Evolutionary conservation across 1,140 invertebrate species (phyloP).

Genomic region (Triops cancriformis): DNA sequence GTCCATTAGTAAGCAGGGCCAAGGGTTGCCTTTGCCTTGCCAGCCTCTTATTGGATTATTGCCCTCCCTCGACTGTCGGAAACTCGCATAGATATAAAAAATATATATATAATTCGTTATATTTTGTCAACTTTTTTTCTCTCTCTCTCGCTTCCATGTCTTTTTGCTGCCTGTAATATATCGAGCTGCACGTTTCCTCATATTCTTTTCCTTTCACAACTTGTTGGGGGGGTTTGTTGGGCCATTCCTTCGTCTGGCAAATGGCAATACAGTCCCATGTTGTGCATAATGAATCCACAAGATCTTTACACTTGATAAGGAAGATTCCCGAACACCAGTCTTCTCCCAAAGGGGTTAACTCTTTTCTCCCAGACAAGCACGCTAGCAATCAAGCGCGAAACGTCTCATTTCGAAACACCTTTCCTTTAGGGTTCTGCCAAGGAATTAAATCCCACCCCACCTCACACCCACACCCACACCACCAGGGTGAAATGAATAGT

Average conservation of each 20-base stretch:
- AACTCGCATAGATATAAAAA: not conserved
- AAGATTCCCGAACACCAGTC: not conserved
- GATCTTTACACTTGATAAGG: not conserved
- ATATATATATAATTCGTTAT: not conserved
- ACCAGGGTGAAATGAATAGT: not conserved
- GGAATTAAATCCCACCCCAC: not conserved
- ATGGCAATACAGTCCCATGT: too few species aligned
- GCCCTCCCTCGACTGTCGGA: not conserved
- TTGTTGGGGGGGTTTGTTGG: not conserved
- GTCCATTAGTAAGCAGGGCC: not conserved
- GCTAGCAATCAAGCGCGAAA: not conserved
- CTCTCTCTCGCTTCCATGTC: not conserved
- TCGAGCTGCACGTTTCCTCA: not conserved
- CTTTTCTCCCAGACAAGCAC: too few species aligned
- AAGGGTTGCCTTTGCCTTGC: not conserved
- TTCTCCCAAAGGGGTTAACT: too few species aligned
- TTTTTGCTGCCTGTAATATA: not conserved
- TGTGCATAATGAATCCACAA: not conserved
- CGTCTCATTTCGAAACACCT: not conserved
- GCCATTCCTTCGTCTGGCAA: not conserved
- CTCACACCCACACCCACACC: too few species aligned
- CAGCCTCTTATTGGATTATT: conserved; percentile 3
- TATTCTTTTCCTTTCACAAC: not conserved
- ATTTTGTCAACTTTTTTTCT: not conserved
- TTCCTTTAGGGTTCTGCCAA: not conserved